Base-by-base conservation (phyloP, 2,888 invertebrate species). In the Oligia latruncula region DNA sequence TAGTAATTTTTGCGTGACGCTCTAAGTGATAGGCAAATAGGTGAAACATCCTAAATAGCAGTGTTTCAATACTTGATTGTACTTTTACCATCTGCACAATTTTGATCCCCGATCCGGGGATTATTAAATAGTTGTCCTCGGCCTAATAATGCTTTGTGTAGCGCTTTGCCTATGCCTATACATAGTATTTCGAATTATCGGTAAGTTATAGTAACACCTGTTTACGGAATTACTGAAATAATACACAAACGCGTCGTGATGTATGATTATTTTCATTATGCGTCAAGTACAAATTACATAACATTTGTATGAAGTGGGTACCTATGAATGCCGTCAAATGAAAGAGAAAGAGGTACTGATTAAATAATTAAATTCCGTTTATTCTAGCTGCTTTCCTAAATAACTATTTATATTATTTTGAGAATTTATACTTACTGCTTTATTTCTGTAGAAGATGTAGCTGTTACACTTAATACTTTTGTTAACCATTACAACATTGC, bases 11-110 rank as follows among this genome's bases (percentile, higher is more conserved):
- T 83, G 72, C 74, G 83, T 86, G 87, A 83, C 83, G 72, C 65
- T 84, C 84, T 84, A 86, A 86, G 79, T 86, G 78, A 83, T 86
- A 82, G 74, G 68, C 74, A 86, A 86, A 86, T 73, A 73, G 52
- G 62, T 62, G 70, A 81, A 77, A 83, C 72, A 65, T 70, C n/a
- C 23, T 40, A 78, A 65, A 58, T 77, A 58, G n/a, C 35, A 62
- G 74, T 82, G 74, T 74, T 85, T 71, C 55, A 43, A 67, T 67
- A 77, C 43, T 71, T 82, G 9, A 77, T 65, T 73, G 23, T 52
- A 78, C 52, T 83, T 82, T 43, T 49, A 70, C 62, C 9, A 71
- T 65, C 13, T 71, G 71, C 40, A n/a, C 55, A 66, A 46, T 72
- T 60, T 67, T 68, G n/a, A 64, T 11, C n/a, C 35, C 43, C 13